These are phyloP conservation scores for Cheilosia pagana DNA, from an alignment of 2,888 invertebrate species.

Conservation along the genomic window DNA sequence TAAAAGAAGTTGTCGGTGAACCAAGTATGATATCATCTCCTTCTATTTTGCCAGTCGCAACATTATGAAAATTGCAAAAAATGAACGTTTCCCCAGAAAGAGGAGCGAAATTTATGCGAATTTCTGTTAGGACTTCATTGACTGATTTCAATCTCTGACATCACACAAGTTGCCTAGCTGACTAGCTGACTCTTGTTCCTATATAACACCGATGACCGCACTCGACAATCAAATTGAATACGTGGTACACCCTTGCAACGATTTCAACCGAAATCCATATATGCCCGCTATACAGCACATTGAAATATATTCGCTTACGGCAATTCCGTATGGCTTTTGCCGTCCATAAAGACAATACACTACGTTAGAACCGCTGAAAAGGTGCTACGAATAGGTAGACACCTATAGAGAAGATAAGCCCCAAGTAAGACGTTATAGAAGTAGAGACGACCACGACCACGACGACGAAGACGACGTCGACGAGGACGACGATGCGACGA, in stretches of 20 bases:
- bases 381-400: slow-evolving; percentile 67
- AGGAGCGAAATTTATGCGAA: slow-evolving; percentile 69
- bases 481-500: slow-evolving; percentile 20
- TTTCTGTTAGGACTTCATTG: slow-evolving; percentile 70
- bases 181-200: slow-evolving; percentile 58
- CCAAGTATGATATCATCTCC: slow-evolving; percentile 36
- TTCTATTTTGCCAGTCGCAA: slow-evolving; percentile 28
- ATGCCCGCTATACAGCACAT: slow-evolving; percentile 12
- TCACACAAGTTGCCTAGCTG: slow-evolving; percentile 56
- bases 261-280: slow-evolving; percentile 55
- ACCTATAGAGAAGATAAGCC: slow-evolving; percentile 66
- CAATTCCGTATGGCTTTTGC: slow-evolving; percentile 32
- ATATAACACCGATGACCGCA: slow-evolving; percentile 72
- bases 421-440: slow-evolving; percentile 70
- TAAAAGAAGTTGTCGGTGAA: slow-evolving; percentile 29
- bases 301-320: slow-evolving; percentile 29
- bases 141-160: slow-evolving; percentile 75
- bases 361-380: slow-evolving; percentile 61
- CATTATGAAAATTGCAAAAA: slow-evolving; percentile 48
- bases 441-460: slow-evolving; percentile 41
- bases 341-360: slow-evolving; percentile 46
- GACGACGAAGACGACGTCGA: slow-evolving; percentile 22
- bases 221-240: slow-evolving; percentile 72
- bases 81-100: slow-evolving; percentile 58
- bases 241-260: slow-evolving; percentile 32